Base-by-base conservation (phyloP, 2,113 vertebrate species). In the Pedetes capensis region DNA sequence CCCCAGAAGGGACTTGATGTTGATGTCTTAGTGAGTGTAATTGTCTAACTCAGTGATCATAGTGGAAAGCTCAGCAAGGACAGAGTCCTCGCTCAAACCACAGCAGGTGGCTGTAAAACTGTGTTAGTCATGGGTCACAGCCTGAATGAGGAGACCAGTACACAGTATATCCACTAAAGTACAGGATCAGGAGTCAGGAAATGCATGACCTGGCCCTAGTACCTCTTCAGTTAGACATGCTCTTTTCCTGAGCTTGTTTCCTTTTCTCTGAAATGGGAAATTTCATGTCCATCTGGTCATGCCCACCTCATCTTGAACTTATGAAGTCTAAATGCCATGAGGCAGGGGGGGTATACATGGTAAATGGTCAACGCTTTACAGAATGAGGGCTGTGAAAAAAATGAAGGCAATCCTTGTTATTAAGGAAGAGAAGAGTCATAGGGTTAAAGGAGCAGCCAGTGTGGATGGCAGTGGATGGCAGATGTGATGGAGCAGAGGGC, bases 51-150 rank as follows among this genome's bases (percentile, higher is more conserved):
- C 68, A 44, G 42, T 22, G 20, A 12, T 32, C 18, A n/a, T 0
- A 1, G 7, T 23, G 34, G n/a, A 44, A 39, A 13, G 18, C 47
- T 55, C 39, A 47, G 37, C 12, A 63, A 37, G 10, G 14, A 6
- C 0, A n/a, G 16, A 5, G 2, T 27, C 49, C 68, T 82, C 87
- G 7, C 0, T 23, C 11, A 23, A 12, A 37, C 37, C 5, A 5
- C 20, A 89, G 22, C 4, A 17, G 1, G 4, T 76, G 71, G 17
- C 39, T 79, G 2, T 39, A 34, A 39, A 63, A 3, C 72, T 55
- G 9, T 8, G 0, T 63, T 23, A 4, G 11, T 59, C 7, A 0
- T 55, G 9, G 37, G 5, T 79, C 57, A 23, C 2, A 9, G 22
- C 10, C 63, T 39, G 8, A 16, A 5, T 34, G 34, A 55, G 27